Percentiles rank a stretch among this genome's conserved stretches.
Evolutionary conservation across 2,888 invertebrate species (phyloP).

Genomic region (Philonicus albiceps): DNA sequence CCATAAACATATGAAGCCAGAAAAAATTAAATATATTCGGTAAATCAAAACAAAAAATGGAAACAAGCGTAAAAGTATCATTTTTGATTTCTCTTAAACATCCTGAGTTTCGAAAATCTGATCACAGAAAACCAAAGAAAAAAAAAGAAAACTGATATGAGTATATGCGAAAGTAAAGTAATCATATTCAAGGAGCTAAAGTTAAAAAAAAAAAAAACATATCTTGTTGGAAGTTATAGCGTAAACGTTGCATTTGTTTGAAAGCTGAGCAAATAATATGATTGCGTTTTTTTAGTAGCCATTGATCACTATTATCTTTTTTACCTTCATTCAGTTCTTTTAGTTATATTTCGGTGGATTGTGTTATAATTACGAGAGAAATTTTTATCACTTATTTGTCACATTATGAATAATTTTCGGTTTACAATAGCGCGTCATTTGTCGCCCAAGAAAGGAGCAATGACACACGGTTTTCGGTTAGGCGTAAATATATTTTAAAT

Average conservation of each 20-base stretch:
- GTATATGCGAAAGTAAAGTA: background rate
- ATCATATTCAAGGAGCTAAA: background rate
- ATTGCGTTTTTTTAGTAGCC: conserved; percentile 39
- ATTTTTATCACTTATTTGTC: conserved; percentile 50
- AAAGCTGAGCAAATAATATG: background rate
- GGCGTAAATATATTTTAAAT: background rate
- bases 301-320: background rate
- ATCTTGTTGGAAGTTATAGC: conserved; percentile 10
- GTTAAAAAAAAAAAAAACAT: background rate
- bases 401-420: conserved; percentile 32
- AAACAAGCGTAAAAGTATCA: conserved; percentile 22
- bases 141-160: conserved; percentile 2
- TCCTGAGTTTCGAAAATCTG: conserved; percentile 61
- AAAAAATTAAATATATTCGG: background rate
- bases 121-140: conserved; percentile 55
- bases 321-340: background rate
- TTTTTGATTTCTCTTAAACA: conserved; percentile 53
- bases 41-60: background rate
- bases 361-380: background rate
- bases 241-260: background rate
- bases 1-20: background rate
- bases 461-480: conserved; percentile 44
- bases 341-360: background rate
- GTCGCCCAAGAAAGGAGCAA: background rate
- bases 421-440: conserved; percentile 43